These are phyloP conservation scores for Myotis vivesi DNA, from an alignment of 2,797 vertebrate genomes.

Conservation along the genomic window DNA sequence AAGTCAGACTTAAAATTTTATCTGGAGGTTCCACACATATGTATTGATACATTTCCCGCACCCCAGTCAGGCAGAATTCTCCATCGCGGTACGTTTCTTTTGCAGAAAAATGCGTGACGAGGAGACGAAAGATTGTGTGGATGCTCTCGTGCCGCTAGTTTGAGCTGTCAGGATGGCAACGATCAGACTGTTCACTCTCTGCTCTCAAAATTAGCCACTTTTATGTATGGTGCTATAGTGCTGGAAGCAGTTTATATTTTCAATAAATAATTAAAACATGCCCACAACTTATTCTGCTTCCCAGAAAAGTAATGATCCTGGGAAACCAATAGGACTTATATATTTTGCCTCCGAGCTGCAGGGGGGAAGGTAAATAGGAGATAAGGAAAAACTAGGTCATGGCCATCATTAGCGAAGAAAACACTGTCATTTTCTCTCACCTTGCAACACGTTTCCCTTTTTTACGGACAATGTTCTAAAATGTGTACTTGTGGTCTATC, in stretches of 20 bases:
- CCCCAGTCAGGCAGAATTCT: not conserved
- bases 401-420: not conserved
- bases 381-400: not conserved
- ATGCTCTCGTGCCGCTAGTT: not conserved
- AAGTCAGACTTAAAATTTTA: constrained; percentile 7
- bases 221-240: constrained; percentile 25
- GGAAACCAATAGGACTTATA: not conserved
- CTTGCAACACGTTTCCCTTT: not conserved
- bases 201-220: constrained; percentile 47
- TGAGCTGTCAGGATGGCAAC: not conserved
- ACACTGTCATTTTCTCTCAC: not conserved
- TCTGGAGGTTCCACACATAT: not conserved
- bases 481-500: rapidly evolving
- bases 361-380: not conserved
- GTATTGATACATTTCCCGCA: rapidly evolving
- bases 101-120: not conserved
- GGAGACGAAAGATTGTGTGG: not conserved
- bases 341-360: not conserved
- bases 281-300: constrained; percentile 36
- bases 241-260: constrained; percentile 47
- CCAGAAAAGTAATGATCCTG: not conserved
- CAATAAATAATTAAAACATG: constrained; percentile 68
- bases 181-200: not conserved
- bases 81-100: not conserved
- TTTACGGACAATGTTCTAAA: not conserved